These are phyloP conservation scores for Oxyteleia sp. DNA, from an alignment of 2,888 invertebrate species.

Conservation along the genomic window DNA sequence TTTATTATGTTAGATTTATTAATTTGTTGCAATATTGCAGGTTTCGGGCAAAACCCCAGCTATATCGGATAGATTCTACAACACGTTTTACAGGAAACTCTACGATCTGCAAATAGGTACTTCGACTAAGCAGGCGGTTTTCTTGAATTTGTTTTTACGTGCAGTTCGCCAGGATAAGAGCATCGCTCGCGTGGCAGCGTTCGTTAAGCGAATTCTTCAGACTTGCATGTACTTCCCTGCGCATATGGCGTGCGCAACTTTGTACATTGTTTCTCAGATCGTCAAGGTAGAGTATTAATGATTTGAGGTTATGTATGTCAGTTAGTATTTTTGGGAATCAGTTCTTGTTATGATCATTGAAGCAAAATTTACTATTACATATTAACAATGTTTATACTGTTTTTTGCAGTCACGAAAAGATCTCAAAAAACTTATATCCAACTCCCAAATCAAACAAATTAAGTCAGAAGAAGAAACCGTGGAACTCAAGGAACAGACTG, in stretches of 20 bases:
- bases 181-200: slow-evolving; percentile 92
- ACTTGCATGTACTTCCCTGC: slow-evolving; percentile 92
- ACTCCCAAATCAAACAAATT: slow-evolving; percentile 42
- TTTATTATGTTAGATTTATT: too few relatives aligned
- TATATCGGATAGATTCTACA: too few relatives aligned
- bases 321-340: too few relatives aligned
- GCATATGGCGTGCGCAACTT: slow-evolving; percentile 93
- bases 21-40: too few relatives aligned
- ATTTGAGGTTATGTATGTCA: background rate
- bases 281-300: slow-evolving; percentile 75
- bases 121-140: too few relatives aligned
- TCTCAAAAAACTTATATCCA: slow-evolving; percentile 28
- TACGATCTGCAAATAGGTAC: too few relatives aligned
- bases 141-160: too few relatives aligned
- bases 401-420: slow-evolving; percentile 56
- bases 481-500: slow-evolving; percentile 18
- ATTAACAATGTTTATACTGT: background rate
- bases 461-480: slow-evolving; percentile 74
- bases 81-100: too few relatives aligned
- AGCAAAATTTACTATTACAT: background rate
- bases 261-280: slow-evolving; percentile 93
- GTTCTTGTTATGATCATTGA: too few relatives aligned
- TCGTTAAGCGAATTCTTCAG: slow-evolving; percentile 93
- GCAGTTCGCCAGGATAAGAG: slow-evolving; percentile 91
- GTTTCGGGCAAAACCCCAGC: too few relatives aligned